A percentile compares a stretch with the other conserved stretches of the same genome.
phyloP scores from a whole-genome alignment of 1,140 invertebrate genomes.

The Drosophila sechellia region DNA sequence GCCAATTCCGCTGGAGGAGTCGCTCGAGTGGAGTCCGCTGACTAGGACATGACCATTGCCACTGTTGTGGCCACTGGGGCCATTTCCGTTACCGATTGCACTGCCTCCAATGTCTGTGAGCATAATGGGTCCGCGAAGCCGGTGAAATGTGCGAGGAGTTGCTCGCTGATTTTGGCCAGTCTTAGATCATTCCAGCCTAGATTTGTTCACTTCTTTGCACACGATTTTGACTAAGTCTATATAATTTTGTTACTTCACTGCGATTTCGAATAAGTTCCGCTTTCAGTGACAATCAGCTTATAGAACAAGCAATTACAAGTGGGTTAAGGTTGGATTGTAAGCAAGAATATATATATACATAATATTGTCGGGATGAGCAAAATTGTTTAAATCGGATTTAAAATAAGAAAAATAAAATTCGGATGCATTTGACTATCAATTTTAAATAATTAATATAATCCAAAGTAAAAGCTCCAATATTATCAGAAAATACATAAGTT shows the following conservation, averaged over 20 bases:
- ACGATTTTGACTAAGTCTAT: neutral
- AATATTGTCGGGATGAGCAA: no score
- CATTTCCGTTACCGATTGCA: conserved; percentile 28
- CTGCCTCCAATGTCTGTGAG: conserved; percentile 48
- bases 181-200: conserved; percentile 15
- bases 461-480: neutral
- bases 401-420: no score
- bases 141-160: conserved; percentile 26
- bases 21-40: conserved; percentile 28
- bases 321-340: neutral
- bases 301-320: neutral
- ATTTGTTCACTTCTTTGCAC: conserved; percentile 6
- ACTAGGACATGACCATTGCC: conserved; percentile 57
- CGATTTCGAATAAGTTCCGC: neutral
- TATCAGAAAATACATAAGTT: no score
- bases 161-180: conserved; percentile 8
- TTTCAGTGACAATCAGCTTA: neutral
- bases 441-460: neutral
- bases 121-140: conserved; percentile 55
- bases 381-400: no score
- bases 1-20: conserved; percentile 39
- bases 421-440: no score
- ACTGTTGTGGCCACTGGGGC: conserved; percentile 48
- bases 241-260: neutral
- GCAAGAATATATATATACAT: no score